phyloP scores from a whole-genome alignment of 2,113 vertebrate species.

The Eolophus roseicapilla region DNA sequence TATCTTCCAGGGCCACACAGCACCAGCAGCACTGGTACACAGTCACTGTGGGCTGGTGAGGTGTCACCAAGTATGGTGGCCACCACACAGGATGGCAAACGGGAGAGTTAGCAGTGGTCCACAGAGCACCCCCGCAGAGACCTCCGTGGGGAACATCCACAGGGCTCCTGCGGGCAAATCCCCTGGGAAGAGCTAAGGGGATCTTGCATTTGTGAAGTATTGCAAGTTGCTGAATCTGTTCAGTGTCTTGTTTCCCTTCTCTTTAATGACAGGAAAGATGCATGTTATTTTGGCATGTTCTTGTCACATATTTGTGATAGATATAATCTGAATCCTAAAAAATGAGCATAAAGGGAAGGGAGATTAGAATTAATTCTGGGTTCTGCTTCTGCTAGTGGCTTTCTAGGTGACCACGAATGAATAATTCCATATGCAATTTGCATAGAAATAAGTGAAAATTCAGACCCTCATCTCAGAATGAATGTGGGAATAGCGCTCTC shows the following conservation, averaged over 20 bases:
- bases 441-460: background rate
- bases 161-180: background rate
- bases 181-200: background rate
- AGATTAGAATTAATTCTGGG: background rate
- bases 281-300: background rate
- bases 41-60: background rate
- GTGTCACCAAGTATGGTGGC: background rate
- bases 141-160: rapidly evolving
- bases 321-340: background rate
- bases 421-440: background rate
- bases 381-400: background rate
- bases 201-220: background rate
- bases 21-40: background rate
- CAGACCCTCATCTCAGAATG: background rate
- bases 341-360: background rate
- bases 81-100: background rate
- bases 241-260: background rate
- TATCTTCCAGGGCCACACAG: background rate
- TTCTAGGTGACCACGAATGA: background rate
- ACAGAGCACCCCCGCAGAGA: background rate
- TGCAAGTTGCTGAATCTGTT: background rate
- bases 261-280: background rate
- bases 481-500: background rate
- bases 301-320: background rate
- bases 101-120: background rate